phyloP scores from a whole-genome alignment of 2,113 vertebrate species.

The Gobiocypris rarus region DNA sequence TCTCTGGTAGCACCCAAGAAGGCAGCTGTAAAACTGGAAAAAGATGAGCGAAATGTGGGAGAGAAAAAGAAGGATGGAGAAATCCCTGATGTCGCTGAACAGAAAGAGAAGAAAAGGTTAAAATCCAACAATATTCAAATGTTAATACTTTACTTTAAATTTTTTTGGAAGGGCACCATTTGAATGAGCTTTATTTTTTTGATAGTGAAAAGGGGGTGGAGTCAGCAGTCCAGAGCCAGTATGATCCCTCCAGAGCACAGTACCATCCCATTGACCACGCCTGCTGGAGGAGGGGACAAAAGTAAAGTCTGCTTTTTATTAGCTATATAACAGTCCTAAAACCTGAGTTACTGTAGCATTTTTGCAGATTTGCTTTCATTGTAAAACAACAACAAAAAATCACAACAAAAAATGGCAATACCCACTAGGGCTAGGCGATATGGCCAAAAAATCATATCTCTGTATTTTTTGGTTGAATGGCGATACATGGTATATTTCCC shows the following conservation, averaged over 20 bases:
- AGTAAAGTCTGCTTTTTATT: conserved; percentile 65
- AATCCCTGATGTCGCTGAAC: conserved; percentile 55
- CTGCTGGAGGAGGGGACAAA: conserved; percentile 84
- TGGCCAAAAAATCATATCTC: no score
- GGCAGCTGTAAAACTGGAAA: conserved; percentile 68
- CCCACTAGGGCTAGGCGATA: no score
- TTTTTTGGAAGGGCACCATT: not conserved
- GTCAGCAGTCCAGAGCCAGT: conserved; percentile 62
- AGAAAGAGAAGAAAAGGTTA: conserved; percentile 69
- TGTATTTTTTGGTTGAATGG: no score
- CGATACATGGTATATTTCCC: no score
- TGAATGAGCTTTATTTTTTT: not conserved
- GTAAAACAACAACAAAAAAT: no score
- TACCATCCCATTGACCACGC: conserved; percentile 86
- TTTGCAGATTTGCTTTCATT: no score
- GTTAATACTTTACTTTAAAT: not conserved
- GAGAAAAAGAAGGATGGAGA: conserved; percentile 51
- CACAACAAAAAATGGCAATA: no score
- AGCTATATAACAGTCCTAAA: no score
- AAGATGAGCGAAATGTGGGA: conserved; percentile 56
- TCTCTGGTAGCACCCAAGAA: conserved; percentile 79
- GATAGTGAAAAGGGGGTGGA: conserved; percentile 62
- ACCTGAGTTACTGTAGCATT: no score
- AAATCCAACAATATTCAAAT: not conserved
- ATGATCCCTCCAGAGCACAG: conserved; percentile 76